These are phyloP conservation scores for Lutraria lutraria DNA, from an alignment of 2,888 invertebrate species.

Conservation along the genomic window DNA sequence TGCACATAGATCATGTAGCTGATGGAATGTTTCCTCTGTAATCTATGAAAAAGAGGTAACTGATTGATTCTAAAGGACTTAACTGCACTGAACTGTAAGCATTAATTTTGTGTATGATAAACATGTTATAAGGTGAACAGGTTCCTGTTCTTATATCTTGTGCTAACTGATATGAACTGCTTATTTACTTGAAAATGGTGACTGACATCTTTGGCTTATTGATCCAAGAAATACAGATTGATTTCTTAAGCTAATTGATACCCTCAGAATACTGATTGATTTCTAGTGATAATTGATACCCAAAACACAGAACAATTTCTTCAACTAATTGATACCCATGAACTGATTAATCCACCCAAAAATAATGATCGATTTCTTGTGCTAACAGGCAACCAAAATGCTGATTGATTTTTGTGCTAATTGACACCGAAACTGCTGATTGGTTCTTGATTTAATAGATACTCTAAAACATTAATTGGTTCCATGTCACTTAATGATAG, in stretches of 20 bases:
- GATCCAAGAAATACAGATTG: not conserved
- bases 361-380: not conserved
- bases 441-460: not conserved
- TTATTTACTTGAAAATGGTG: not conserved
- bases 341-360: no score
- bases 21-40: not conserved
- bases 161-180: not conserved
- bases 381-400: not conserved
- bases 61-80: not conserved
- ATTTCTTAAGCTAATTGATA: no score
- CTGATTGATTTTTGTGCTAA: not conserved
- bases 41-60: not conserved
- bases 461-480: no score
- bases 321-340: not conserved
- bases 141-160: not conserved
- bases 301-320: not conserved
- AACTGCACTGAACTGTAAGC: not conserved
- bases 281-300: not conserved
- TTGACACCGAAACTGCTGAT: not conserved
- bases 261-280: not conserved
- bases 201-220: not conserved
- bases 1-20: not conserved
- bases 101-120: not conserved
- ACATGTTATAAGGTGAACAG: not conserved
- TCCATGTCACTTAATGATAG: not conserved